phyloP scores from a whole-genome alignment of 2,888 invertebrate species.

The Cryptocephalus moraei region DNA sequence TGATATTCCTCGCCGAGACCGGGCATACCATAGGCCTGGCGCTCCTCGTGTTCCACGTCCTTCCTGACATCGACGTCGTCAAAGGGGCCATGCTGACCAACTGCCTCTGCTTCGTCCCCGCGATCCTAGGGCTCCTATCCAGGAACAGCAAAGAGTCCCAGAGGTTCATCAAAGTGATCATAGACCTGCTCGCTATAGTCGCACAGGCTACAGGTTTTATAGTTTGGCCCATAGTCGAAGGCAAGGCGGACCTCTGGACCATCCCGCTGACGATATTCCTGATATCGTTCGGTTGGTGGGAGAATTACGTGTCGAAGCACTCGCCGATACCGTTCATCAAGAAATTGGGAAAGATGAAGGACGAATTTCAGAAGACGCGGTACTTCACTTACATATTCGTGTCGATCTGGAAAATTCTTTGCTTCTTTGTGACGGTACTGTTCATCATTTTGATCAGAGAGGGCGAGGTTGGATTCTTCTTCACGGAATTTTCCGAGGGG shows the following conservation, averaged over 20 bases:
- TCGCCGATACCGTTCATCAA: slow-evolving; percentile 73
- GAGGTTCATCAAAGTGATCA: slow-evolving; percentile 64
- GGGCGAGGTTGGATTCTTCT: slow-evolving; percentile 67
- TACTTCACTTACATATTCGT: slow-evolving; percentile 87
- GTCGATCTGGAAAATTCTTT: slow-evolving; percentile 81
- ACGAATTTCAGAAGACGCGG: slow-evolving; percentile 65
- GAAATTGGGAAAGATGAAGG: slow-evolving; percentile 66
- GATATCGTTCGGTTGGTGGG: slow-evolving; percentile 89
- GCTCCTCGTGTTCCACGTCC: slow-evolving; percentile 73
- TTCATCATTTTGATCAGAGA: slow-evolving; percentile 65
- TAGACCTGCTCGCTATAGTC: slow-evolving; percentile 76
- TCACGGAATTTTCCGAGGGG: slow-evolving; percentile 61
- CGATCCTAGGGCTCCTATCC: slow-evolving; percentile 63
- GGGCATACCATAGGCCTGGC: slow-evolving; percentile 81
- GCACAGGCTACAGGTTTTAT: slow-evolving; percentile 87
- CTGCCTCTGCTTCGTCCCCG: slow-evolving; percentile 87
- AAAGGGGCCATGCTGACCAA: slow-evolving; percentile 95
- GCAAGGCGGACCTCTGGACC: slow-evolving; percentile 67
- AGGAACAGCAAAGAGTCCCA: slow-evolving; percentile 73
- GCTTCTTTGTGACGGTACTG: slow-evolving; percentile 67
- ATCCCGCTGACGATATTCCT: slow-evolving; percentile 78
- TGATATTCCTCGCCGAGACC: slow-evolving; percentile 75
- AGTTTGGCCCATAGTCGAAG: slow-evolving; percentile 80
- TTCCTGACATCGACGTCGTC: slow-evolving; percentile 88
- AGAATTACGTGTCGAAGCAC: slow-evolving; percentile 84